Conservation (phyloP, 2,797 vertebrate genomes). For the Phaenicophaeus curvirostris region DNA sequence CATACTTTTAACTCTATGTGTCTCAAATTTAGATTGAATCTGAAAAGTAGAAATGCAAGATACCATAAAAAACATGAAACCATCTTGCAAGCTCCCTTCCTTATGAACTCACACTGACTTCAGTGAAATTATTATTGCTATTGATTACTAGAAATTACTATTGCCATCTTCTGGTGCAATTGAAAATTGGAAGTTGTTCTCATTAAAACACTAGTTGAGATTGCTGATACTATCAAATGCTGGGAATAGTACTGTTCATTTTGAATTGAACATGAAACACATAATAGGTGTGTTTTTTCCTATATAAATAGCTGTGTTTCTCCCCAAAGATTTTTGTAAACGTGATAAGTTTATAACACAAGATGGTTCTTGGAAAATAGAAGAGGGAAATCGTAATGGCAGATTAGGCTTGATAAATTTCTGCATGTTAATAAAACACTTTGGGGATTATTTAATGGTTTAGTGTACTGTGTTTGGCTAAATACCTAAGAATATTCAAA, state of each 20-base stretch:
- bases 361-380: neutral
- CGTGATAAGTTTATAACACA: neutral
- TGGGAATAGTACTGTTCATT: neutral
- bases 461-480: neutral
- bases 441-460: neutral
- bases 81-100: neutral
- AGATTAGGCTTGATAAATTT: neutral
- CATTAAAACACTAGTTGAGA: neutral
- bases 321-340: neutral
- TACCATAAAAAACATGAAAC: neutral
- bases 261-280: neutral
- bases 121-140: conserved; percentile 49
- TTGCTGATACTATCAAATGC: neutral
- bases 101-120: neutral
- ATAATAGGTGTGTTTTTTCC: neutral
- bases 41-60: neutral
- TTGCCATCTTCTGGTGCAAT: conserved; percentile 69
- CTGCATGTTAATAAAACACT: neutral
- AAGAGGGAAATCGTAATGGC: neutral
- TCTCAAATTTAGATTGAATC: neutral
- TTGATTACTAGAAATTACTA: conserved; percentile 64
- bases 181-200: conserved; percentile 42
- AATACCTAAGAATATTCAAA: neutral
- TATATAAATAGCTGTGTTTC: neutral
- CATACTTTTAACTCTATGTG: neutral